These are phyloP conservation scores for Romanogobio albipinnatus DNA, from an alignment of 2,113 vertebrate species.

Conservation along the genomic window DNA sequence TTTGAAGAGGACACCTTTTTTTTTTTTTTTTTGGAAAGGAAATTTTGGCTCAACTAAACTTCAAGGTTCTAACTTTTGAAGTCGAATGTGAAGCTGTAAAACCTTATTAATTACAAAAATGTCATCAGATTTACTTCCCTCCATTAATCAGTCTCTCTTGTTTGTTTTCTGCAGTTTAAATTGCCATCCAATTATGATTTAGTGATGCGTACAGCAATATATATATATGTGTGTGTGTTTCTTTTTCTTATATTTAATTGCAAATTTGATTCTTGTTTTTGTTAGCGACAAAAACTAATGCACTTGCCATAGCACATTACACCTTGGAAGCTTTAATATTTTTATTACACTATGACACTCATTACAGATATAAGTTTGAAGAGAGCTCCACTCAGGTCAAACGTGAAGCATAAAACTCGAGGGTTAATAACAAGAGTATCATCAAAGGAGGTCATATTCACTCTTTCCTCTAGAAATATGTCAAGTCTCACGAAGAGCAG, in stretches of 20 bases:
- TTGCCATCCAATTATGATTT: no score
- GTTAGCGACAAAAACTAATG: not conserved
- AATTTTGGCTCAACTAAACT: no score
- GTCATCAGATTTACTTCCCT: no score
- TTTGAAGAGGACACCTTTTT: no score
- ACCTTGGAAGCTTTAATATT: not conserved
- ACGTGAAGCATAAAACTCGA: not conserved
- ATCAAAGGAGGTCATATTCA: conserved; percentile 28
- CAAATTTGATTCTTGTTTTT: not conserved
- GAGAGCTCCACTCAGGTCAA: not conserved
- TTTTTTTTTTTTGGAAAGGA: no score
- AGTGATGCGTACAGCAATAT: no score
- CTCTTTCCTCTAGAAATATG: conserved; percentile 10
- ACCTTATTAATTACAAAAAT: not conserved
- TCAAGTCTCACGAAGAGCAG: conserved; percentile 3
- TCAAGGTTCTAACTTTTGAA: not conserved
- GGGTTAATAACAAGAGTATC: not conserved
- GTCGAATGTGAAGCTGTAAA: not conserved
- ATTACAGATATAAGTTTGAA: not conserved
- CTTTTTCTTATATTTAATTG: no score
- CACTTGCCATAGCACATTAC: not conserved
- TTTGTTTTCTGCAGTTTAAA: no score
- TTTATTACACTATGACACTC: not conserved
- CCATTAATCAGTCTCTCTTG: no score
- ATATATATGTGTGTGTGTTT: no score